A percentile compares a stretch with the other conserved stretches of the same genome.
Evolutionary conservation across 2,888 invertebrate species (phyloP).

Genomic region (Iselma pallidipennis): DNA sequence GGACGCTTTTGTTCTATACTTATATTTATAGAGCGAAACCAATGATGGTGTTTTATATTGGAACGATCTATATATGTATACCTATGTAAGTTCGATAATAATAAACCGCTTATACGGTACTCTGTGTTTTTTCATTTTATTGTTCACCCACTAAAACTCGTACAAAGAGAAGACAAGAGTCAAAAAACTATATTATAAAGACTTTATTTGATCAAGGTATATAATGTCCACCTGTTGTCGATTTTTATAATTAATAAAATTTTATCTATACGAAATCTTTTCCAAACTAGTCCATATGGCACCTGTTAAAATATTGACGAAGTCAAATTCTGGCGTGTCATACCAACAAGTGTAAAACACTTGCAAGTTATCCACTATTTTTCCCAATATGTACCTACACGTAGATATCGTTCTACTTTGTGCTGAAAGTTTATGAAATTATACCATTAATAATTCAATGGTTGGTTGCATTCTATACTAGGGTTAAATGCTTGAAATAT

Average conservation of each 20-base stretch:
- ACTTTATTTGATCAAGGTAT: neutral
- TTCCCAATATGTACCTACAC: neutral
- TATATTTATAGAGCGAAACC: neutral
- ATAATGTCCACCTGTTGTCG: slow-evolving; percentile 8
- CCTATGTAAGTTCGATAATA: no score
- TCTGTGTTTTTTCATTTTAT: neutral
- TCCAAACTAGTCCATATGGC: slow-evolving; percentile 16
- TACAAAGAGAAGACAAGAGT: no score
- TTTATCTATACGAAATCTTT: slow-evolving; percentile 7
- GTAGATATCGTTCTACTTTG: neutral
- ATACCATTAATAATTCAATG: slow-evolving; percentile 51
- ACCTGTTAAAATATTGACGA: slow-evolving; percentile 17
- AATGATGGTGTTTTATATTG: neutral
- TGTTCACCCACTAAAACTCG: no score
- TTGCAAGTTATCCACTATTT: neutral
- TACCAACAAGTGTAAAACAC: slow-evolving; percentile 7
- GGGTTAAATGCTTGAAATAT: slow-evolving; percentile 50
- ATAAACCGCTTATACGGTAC: neutral
- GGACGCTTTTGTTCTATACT: neutral
- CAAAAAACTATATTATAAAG: no score
- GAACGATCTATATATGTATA: no score
- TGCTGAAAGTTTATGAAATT: slow-evolving; percentile 39
- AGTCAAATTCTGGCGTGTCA: slow-evolving; percentile 18
- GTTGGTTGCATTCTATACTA: slow-evolving; percentile 51
- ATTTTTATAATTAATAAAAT: neutral